Evolutionary conservation across 2,888 invertebrate genomes (phyloP), one percentile per base, ranked within the genome.

Genomic region (Schizaphis graminum): DNA sequence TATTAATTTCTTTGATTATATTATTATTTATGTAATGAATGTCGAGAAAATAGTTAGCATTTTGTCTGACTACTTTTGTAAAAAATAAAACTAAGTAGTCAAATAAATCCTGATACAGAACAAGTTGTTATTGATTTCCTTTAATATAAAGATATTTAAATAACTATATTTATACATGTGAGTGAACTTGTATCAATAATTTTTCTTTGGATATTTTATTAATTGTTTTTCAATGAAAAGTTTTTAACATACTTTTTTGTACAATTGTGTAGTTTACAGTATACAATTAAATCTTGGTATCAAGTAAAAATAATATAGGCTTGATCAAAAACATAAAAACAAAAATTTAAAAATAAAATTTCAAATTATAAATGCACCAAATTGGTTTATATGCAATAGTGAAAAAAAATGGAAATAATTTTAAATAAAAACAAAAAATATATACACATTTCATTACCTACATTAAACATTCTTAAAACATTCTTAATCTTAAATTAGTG

Each of bases 361-460:
- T 41, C 24, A 67, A 49, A 88, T 67, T 92, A 92, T 21, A 47
- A 92, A 57, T 86, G 44, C 21, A 49, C 61, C 28, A 67, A 88
- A 53, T 53, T 67, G 28, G 49, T 53, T 88, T 41, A 26, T 47
- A 77, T 28, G 26, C 47, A 88, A 3, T 89, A 93, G 56, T 56
- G 57, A 57, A 86, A 92, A 44, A 35, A 91, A 26, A 92, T 61
- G 35, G 21, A 77, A 77, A 87, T 92, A 77, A 77, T 56, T 88
- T 87, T 61, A 49, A 88, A 67, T 67, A 49, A 28, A 67, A 92
- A 88, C 61, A 91, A 92, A 85, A 57, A 88, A 87, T 87, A 88
- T 88, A 47, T 88, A 61, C 86, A 86, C 86, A 86, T 35, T 77
- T 35, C 35, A 67, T 92, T 11, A 85, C 26, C 28, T 89, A 91